A percentile compares a stretch with the other conserved stretches of the same genome.
Conservation (phyloP, 2,113 vertebrate genomes). For the Pterophyllum scalare region DNA sequence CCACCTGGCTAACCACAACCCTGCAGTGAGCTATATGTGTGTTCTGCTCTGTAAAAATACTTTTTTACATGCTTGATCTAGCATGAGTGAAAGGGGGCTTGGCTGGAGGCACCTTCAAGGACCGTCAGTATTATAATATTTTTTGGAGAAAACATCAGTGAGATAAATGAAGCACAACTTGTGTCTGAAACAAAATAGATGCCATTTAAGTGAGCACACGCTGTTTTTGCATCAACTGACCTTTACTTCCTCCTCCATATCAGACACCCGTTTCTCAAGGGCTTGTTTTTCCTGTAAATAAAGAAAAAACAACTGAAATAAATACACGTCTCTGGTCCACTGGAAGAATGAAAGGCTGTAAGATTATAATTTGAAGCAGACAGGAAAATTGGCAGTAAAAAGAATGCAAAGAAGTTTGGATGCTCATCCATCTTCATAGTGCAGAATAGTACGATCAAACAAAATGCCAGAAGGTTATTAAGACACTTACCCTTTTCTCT, state of each 20-base stretch:
- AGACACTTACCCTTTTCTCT: slow-evolving; percentile 89
- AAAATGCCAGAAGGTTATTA: slow-evolving; percentile 11
- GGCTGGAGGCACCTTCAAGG: slow-evolving; percentile 13
- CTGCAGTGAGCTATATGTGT: slow-evolving; percentile 19
- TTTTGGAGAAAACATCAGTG: background rate
- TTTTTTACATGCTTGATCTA: slow-evolving; percentile 44
- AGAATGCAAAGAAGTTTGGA: background rate
- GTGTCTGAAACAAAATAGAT: slow-evolving; percentile 13
- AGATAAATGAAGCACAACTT: slow-evolving; percentile 16
- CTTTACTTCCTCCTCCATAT: slow-evolving; percentile 98
- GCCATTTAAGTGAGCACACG: slow-evolving; percentile 2
- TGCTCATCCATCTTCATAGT: background rate
- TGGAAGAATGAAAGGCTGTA: background rate
- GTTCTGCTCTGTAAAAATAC: slow-evolving; percentile 40
- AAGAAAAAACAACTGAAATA: slow-evolving; percentile 1
- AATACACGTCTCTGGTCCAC: background rate
- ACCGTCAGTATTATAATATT: slow-evolving; percentile 22
- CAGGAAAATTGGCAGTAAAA: background rate
- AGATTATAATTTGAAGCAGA: background rate
- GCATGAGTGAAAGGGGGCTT: slow-evolving; percentile 10
- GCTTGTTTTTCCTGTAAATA: slow-evolving; percentile 89
- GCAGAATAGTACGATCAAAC: background rate
- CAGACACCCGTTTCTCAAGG: slow-evolving; percentile 93
- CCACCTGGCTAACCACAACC: slow-evolving; percentile 61
- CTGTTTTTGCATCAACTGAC: slow-evolving; percentile 70